Base-by-base conservation (phyloP, 1,140 invertebrate genomes). In the Hyles vespertilio region DNA sequence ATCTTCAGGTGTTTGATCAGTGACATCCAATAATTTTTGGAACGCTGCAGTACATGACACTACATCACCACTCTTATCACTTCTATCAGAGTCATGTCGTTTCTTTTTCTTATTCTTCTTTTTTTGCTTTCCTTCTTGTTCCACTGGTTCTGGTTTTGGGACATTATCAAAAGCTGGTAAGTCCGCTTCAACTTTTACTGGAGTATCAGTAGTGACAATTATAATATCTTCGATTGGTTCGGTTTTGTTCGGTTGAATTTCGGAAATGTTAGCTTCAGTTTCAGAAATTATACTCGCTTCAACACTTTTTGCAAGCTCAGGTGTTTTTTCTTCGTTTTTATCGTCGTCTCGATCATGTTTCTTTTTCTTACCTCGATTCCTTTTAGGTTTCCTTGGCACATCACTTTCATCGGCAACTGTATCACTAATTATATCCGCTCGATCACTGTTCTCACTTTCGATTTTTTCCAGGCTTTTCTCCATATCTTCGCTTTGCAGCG, bases 101-200 rank as follows among this genome's bases (percentile, higher is more conserved):
- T 78, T 81, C 56, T 85, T 87, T 61, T 81, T 87, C 59, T 84
- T 89, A 58, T 79, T 84, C 45, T 89, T 81, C 69, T 87, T 89
- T 56, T 80, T 87, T 10, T 52, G 36, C 52, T 66, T 71, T 32
- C 55, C 33, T 49, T 82, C 72, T 60, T 57, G 59, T 43, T 70
- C 65, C 12, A 22, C 5, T 12, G 12, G 5, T 53, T 70, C 65
- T 11, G 36, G 52, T 57, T 56, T 8, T 22, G 11, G 32, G 9
- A 47, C 32, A 48, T 32, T 55, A 32, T n/a, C 33, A 32, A 10
- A 1, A 8, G 3, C 34, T 58, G 51, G 45, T 57, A 8, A 33
- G 43, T 59, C 11, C 43, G 34, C 44, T 46, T 22, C n/a, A 11
- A 50, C 43, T 49, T 70, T 69, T 7, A 40, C 3, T 40, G 36